phyloP scores from a whole-genome alignment of 2,888 invertebrate genomes.

The Anodontia alba region DNA sequence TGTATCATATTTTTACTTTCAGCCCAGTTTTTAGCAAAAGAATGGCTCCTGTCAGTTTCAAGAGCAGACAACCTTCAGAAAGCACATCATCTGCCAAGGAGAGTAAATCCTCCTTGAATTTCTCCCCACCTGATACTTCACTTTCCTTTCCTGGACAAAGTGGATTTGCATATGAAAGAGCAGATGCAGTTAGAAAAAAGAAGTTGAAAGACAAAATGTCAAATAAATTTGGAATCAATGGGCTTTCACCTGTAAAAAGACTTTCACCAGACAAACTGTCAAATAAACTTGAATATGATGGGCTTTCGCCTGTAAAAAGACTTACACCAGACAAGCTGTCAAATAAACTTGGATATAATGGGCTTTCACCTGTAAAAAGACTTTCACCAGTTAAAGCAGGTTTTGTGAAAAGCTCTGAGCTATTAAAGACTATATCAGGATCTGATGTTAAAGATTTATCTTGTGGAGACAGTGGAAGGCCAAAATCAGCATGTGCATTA shows the following conservation, averaged over 20 bases:
- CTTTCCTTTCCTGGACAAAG: constrained; percentile 25
- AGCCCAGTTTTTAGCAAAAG: neutral
- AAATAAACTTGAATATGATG: neutral
- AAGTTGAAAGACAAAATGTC: constrained; percentile 33
- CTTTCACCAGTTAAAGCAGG: constrained; percentile 15
- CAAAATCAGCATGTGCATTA: neutral
- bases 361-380: constrained; percentile 5
- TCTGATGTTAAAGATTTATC: neutral
- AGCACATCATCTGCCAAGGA: neutral
- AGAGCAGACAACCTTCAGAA: neutral
- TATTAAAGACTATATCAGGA: constrained; percentile 1
- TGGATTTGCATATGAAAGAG: constrained; percentile 42
- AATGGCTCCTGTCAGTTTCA: neutral
- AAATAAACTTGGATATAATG: neutral
- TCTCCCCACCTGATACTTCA: neutral
- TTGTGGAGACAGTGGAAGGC: neutral
- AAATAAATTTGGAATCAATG: neutral
- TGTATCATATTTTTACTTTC: neutral
- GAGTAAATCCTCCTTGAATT: neutral
- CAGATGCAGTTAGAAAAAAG: constrained; percentile 28
- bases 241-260: constrained; percentile 5
- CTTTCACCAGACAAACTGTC: constrained; percentile 20
- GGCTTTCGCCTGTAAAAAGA: constrained; percentile 2
- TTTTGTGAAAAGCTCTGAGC: constrained; percentile 52
- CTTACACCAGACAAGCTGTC: constrained; percentile 4